Base-by-base conservation (phyloP, 2,797 vertebrate genomes). In the Gymnothorax javanicus region DNA sequence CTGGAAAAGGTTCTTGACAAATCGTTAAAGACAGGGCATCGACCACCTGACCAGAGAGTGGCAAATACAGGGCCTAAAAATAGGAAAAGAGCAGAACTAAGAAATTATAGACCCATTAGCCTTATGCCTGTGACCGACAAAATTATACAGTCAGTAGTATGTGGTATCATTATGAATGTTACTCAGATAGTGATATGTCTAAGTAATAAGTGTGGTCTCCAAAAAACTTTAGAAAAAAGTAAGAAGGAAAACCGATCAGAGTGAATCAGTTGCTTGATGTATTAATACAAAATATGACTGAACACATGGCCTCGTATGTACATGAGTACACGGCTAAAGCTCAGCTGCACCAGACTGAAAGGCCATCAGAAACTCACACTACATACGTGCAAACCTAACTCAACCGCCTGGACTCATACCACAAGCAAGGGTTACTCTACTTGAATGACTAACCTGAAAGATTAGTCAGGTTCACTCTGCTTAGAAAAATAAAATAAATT, bases 1-100 rank as follows among this genome's bases (percentile, higher is more conserved):
- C 82, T 92, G 92, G 89, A 87, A 90, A 89, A 88, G 90, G 92
- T 91, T 93, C 87, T 87, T 91, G 92, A 93, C 88, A 92, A 93
- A 94, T 92, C 85, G 64, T 93, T 93, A 92, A 91, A 93, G 90
- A 91, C 86, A 59, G 84, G 79, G 88, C 88, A 83, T 69, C 83
- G 87, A 90, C 88, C 91, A 92, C 89, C 91, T 93, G 92, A 93
- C 90, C 58, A 27, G 83, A 89, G 85, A 87, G 89, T 84, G 60
- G 88, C 84, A 89, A 89, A 91, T 84, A 75, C 71, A 59, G 85
- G 1, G 43, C 83, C 84, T 67, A 87, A 84, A 83, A 83, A 85
- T 87, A 85, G 75, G 84, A 60, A 82, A 83, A 33, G 69, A 75
- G 75, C 84, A 87, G 83, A 83, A 83, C 15, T 17, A 56, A 84